A percentile compares a stretch with the other conserved stretches of the same genome.
Conservation (phyloP, 2,113 vertebrate genomes). For the Alectura lathami region DNA sequence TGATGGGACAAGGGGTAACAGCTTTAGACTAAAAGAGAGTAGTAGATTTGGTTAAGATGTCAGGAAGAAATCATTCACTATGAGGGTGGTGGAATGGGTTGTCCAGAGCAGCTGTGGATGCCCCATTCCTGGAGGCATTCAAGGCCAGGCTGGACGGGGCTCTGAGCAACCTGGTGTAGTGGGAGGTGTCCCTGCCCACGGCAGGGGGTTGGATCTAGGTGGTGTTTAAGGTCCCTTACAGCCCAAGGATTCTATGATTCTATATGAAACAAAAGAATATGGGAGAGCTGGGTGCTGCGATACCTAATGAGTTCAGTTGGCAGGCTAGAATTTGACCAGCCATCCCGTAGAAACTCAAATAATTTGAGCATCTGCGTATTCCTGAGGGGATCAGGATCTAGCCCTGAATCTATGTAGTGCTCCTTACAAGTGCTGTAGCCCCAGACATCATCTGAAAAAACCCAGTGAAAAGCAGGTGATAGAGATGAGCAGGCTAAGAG, state of each 20-base stretch:
- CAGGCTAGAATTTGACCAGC: neutral
- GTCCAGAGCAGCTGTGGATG: neutral
- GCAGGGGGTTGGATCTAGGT: neutral
- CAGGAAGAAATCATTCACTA: neutral
- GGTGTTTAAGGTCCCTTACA: neutral
- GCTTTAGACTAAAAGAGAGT: neutral
- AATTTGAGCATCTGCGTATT: neutral
- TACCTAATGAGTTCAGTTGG: neutral
- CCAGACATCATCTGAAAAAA: neutral
- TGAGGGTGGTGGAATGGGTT: neutral
- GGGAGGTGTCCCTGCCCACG: neutral
- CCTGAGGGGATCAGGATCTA: neutral
- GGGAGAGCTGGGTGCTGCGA: fast-evolving
- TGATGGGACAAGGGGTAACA: neutral
- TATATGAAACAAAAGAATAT: neutral
- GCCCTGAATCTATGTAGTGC: neutral
- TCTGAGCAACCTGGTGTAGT: neutral
- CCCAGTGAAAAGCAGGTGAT: neutral
- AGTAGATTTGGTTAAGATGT: no score
- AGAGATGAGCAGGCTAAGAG: neutral
- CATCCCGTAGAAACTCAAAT: neutral
- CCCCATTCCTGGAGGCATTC: neutral
- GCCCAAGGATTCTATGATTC: neutral
- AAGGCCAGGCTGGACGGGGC: neutral
- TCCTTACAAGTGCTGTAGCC: neutral